Conservation (phyloP, 2,888 invertebrate species). For the Orgyia antiqua region DNA sequence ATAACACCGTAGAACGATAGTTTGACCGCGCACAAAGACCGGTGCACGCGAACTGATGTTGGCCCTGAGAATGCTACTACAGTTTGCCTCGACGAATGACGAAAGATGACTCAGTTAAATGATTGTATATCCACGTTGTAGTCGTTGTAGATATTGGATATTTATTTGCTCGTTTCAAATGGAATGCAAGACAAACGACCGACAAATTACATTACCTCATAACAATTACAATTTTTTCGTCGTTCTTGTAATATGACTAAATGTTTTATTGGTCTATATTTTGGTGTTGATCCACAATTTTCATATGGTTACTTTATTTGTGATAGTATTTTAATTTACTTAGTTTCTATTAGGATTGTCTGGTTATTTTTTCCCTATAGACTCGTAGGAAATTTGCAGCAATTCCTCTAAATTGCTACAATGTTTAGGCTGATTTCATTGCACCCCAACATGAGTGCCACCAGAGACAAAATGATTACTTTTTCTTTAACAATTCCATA, state of each 20-base stretch:
- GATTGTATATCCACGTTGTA: constrained; percentile 20
- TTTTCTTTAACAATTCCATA: too few species aligned
- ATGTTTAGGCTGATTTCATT: too few species aligned
- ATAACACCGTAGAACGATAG: too few species aligned
- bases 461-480: too few species aligned
- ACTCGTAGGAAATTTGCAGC: too few species aligned
- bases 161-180: constrained; percentile 36
- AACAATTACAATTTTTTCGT: constrained; percentile 16
- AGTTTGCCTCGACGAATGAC: constrained; percentile 43
- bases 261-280: neutral
- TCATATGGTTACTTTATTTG: too few species aligned
- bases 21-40: constrained; percentile 53
- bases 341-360: too few species aligned
- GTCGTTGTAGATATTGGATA: constrained; percentile 42
- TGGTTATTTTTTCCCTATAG: too few species aligned
- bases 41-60: constrained; percentile 63
- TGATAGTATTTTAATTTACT: too few species aligned
- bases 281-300: too few species aligned
- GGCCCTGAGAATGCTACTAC: constrained; percentile 48
- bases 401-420: too few species aligned
- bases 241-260: neutral
- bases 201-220: constrained; percentile 11
- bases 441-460: too few species aligned
- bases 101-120: constrained; percentile 66
- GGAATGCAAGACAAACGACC: constrained; percentile 32